Conservation (phyloP, 2,888 invertebrate species). For the Orthonevra nobilis region DNA sequence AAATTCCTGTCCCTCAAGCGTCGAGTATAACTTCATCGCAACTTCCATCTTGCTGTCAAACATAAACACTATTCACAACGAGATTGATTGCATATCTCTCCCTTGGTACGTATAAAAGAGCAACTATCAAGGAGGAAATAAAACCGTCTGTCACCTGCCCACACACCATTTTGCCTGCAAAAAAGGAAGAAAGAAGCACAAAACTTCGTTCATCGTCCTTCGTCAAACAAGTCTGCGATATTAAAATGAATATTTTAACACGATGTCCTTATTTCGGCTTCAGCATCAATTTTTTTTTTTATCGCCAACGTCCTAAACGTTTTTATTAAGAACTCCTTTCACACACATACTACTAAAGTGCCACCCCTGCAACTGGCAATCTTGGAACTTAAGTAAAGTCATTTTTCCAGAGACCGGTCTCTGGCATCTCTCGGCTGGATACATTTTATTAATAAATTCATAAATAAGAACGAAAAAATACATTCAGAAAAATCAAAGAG, state of each 20-base stretch:
- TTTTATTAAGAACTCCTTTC: conserved; percentile 20
- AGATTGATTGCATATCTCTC: too few species aligned
- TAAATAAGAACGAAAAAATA: conserved; percentile 17
- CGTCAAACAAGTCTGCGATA: conserved; percentile 58
- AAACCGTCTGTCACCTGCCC: conserved; percentile 34
- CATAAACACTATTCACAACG: too few species aligned
- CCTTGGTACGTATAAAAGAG: conserved; percentile 31
- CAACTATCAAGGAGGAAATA: conserved; percentile 2
- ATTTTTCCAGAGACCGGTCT: conserved; percentile 13
- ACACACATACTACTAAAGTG: neutral
- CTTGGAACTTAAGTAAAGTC: conserved; percentile 39
- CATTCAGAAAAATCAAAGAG: neutral
- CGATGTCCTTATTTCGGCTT: conserved; percentile 52
- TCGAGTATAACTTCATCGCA: too few species aligned
- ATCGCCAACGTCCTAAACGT: conserved; percentile 18
- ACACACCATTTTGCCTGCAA: neutral
- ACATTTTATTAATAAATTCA: conserved; percentile 57
- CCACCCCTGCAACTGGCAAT: conserved; percentile 6
- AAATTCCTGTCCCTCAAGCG: too few species aligned
- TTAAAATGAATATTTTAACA: conserved; percentile 61
- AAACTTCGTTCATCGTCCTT: conserved; percentile 39
- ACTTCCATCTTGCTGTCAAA: too few species aligned
- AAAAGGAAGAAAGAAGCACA: neutral
- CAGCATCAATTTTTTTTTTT: neutral
- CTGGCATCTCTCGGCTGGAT: conserved; percentile 25